These are phyloP conservation scores for Nasonia vitripennis DNA, from an alignment of 1,140 invertebrate genomes.

Conservation along the genomic window DNA sequence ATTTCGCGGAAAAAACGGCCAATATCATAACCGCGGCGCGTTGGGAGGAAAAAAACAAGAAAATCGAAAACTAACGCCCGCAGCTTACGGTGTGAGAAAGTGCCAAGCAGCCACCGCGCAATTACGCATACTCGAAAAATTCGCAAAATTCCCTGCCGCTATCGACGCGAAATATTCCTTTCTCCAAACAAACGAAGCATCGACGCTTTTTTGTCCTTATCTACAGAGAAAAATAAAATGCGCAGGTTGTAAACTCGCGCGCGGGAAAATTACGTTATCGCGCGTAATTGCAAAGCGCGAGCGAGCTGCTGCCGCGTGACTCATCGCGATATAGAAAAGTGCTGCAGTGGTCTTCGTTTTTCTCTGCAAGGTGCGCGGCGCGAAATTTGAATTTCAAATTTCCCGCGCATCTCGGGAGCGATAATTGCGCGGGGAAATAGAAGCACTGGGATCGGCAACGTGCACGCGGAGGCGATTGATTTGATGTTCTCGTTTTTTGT, in stretches of 20 bases:
- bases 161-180: background rate
- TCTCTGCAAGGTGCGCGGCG: background rate
- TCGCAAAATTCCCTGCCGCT: background rate
- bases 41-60: background rate
- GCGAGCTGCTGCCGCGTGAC: background rate
- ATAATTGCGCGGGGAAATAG: slow-evolving; percentile 1
- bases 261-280: slow-evolving; percentile 14
- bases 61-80: background rate
- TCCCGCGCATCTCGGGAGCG: background rate
- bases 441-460: background rate
- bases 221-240: background rate
- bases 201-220: background rate
- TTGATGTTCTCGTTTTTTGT: background rate
- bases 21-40: background rate
- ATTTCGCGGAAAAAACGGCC: background rate
- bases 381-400: background rate
- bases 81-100: background rate
- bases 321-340: background rate
- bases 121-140: background rate
- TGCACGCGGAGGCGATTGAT: too few relatives aligned
- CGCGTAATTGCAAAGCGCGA: background rate
- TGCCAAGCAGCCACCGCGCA: background rate
- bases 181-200: too few relatives aligned
- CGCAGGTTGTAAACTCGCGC: background rate
- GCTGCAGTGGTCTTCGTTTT: background rate